Percentiles rank a stretch among this genome's conserved stretches.
These are phyloP conservation scores for Maconellicoccus hirsutus DNA, from an alignment of 1,140 invertebrate genomes.

Conservation along the genomic window DNA sequence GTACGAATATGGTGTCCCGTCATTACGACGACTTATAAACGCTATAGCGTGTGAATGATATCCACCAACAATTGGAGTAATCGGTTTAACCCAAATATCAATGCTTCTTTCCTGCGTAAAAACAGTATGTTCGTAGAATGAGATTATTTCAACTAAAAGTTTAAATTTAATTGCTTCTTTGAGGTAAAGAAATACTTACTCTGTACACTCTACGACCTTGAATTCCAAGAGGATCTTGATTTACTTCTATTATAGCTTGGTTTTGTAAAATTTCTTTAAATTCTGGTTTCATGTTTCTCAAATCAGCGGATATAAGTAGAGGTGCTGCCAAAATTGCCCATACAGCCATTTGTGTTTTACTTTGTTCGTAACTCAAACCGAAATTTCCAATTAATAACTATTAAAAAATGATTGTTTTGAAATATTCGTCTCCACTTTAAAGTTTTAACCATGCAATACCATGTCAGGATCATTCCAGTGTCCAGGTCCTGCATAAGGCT, in stretches of 20 bases:
- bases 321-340: constrained; percentile 84
- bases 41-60: constrained; percentile 41
- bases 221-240: constrained; percentile 72
- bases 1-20: constrained; percentile 45
- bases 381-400: constrained; percentile 75
- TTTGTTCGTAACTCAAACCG: constrained; percentile 70
- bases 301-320: constrained; percentile 76
- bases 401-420: constrained; percentile 31
- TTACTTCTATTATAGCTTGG: constrained; percentile 56
- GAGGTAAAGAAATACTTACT: constrained; percentile 27
- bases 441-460: constrained; percentile 39
- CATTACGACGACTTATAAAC: constrained; percentile 43
- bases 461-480: constrained; percentile 90
- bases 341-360: constrained; percentile 75
- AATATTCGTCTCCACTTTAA: not conserved
- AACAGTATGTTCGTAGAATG: not conserved
- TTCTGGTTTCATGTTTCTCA: constrained; percentile 54
- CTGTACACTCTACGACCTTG: constrained; percentile 44
- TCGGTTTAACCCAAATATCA: constrained; percentile 39
- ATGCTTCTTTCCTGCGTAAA: constrained; percentile 36
- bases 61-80: constrained; percentile 35
- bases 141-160: no score
- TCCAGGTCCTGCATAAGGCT: constrained; percentile 62
- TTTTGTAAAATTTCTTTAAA: constrained; percentile 69
- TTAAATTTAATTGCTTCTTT: not conserved